Evolutionary conservation across 2,797 vertebrate species (phyloP).

Genomic region (Fistularia tabacaria): DNA sequence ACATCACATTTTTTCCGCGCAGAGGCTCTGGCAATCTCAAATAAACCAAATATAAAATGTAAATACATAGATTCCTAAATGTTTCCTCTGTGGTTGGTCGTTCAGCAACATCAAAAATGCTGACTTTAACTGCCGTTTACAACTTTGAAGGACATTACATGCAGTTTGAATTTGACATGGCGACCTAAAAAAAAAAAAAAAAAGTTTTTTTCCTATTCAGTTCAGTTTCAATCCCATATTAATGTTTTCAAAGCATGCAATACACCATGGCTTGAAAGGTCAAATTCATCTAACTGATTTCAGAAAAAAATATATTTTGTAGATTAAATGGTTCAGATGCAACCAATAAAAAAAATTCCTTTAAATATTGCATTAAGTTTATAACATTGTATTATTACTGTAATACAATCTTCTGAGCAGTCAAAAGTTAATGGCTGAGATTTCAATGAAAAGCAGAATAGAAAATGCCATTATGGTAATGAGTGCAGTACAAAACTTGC

Average conservation of each 20-base stretch:
- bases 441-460: conserved; percentile 22
- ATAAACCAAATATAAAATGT: conserved; percentile 36
- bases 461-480: conserved; percentile 5
- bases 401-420: not conserved
- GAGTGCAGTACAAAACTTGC: not conserved
- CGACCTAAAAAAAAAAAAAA: no score
- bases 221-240: no score
- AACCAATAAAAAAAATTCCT: no score
- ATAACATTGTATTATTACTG: not conserved
- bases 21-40: conserved; percentile 25
- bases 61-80: conserved; percentile 54
- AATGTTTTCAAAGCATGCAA: not conserved
- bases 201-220: no score
- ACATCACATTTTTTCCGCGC: conserved; percentile 61
- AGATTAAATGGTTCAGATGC: no score
- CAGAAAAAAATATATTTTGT: no score
- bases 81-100: conserved; percentile 27
- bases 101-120: conserved; percentile 24
- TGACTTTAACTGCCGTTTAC: conserved; percentile 37
- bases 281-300: not conserved
- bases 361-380: no score
- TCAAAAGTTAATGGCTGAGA: not conserved
- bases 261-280: not conserved
- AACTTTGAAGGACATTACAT: conserved; percentile 4
- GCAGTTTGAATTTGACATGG: conserved; percentile 2